Conservation (phyloP, 2,113 vertebrate species). For the Ardeotis arabs region DNA sequence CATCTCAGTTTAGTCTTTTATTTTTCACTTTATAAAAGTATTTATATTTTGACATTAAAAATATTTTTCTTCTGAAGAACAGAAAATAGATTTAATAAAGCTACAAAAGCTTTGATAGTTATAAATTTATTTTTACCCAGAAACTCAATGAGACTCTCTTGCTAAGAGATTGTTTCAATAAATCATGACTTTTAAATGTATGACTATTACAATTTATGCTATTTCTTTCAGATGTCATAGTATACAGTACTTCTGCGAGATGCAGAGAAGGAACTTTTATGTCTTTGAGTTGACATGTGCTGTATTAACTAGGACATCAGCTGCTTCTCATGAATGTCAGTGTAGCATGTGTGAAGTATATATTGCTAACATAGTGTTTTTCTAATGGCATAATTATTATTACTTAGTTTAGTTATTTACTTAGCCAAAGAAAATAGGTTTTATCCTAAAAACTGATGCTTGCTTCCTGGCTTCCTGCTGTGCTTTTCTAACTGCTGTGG, state of each 20-base stretch:
- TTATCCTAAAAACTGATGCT: neutral
- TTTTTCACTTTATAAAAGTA: neutral
- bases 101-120: neutral
- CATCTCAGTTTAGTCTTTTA: neutral
- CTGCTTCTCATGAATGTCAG: neutral
- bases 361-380: neutral
- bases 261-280: neutral
- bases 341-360: neutral
- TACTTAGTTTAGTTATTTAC: conserved; percentile 19
- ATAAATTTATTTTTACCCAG: neutral
- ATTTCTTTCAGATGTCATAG: neutral
- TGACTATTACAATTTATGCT: neutral
- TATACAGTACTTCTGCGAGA: neutral
- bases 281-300: neutral
- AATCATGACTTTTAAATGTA: neutral
- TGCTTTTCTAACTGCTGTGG: neutral
- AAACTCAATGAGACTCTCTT: neutral
- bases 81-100: neutral
- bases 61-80: neutral
- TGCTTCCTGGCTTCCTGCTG: neutral
- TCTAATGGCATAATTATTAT: neutral
- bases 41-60: neutral
- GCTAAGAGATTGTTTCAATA: neutral
- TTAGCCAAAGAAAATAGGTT: neutral
- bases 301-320: neutral